These are phyloP conservation scores for Heliconius congener DNA, from an alignment of 1,140 invertebrate species.

Conservation along the genomic window DNA sequence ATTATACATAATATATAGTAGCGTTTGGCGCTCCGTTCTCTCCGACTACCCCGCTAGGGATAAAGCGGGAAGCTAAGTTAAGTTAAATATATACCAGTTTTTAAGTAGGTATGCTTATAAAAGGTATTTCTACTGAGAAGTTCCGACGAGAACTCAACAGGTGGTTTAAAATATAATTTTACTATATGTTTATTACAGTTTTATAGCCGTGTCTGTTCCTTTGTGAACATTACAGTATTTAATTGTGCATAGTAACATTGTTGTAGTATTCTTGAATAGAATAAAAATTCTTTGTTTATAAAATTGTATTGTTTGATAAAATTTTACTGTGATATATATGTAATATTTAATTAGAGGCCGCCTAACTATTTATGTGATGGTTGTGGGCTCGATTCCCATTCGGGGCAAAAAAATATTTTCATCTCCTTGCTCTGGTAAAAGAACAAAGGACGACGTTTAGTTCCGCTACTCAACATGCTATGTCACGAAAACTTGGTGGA, in stretches of 20 bases:
- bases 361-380: neutral
- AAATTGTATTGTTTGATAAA: neutral
- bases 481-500: no score
- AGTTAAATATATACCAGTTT: no score
- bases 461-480: no score
- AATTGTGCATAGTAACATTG: neutral
- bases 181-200: slow-evolving; percentile 1
- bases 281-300: neutral
- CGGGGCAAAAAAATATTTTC: no score
- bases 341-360: neutral
- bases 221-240: neutral
- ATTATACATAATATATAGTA: no score
- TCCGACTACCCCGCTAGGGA: no score
- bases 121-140: neutral
- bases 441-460: neutral
- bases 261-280: neutral
- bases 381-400: neutral
- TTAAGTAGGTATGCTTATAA: neutral
- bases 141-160: neutral
- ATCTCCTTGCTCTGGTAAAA: no score
- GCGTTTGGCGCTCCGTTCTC: no score
- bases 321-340: neutral
- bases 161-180: slow-evolving; percentile 2
- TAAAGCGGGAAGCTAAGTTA: no score
- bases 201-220: neutral